Evolutionary conservation across 2,888 invertebrate species (phyloP), one percentile per base, ranked within the genome.

Genomic region (Petrolisthes cinctipes): DNA sequence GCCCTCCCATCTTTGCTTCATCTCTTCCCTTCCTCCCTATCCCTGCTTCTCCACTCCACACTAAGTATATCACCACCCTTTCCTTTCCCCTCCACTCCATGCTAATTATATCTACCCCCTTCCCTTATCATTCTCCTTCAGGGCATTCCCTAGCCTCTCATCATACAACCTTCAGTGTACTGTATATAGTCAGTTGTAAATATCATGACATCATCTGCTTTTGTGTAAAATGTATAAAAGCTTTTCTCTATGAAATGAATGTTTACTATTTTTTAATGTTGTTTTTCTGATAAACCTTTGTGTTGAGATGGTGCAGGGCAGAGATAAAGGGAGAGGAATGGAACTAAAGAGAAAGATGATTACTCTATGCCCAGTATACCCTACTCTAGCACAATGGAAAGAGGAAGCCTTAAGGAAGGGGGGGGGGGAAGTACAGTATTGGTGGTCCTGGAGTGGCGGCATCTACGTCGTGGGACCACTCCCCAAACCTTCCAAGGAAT

Each of bases 121-220:
- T 73, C 14, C n/a, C 73, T 4, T 20, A 23, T 73, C 23, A 11
- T 7, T 17, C 17, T 17, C 73, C 20, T 20, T n/a, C 73, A 4
- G 17, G 17, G 7, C n/a, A 17, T 73, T n/a, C 17, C 17, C 7
- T 73, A 73, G 23, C 73, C 23, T 20, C 73, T 73, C 1, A 73
- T n/a, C n/a, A 73, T 73, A 76, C 7, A 9, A 9, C 7, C 14
- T 71, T n/a, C 71, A n/a, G 20, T 57, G 68, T 37, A 61, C 54
- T 86, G 86, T 86, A 86, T 61, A 86, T 81, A 82, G 75, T 86
- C 86, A 81, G 86, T 76, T 86, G 86, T 86, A 86, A 86, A 86
- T 86, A 86, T 79, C 86, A 83, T 83, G 73, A 82, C 75, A 82
- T 86, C 85, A 81, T 86, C 86, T 86, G 80, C 80, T 80, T 76